phyloP scores from a whole-genome alignment of 2,888 invertebrate species.

The Luperina nickerlii region DNA sequence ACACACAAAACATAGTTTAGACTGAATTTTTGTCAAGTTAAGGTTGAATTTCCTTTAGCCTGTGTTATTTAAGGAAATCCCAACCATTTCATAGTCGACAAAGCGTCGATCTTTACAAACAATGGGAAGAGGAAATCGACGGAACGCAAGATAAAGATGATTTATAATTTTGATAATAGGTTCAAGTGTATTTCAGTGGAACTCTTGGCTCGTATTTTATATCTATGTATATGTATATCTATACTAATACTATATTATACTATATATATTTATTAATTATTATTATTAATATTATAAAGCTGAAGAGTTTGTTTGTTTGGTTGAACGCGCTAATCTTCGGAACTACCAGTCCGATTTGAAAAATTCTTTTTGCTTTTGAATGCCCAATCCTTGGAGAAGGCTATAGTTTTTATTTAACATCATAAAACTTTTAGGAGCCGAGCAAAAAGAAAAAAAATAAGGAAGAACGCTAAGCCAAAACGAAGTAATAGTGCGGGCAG shows the following conservation, averaged over 20 bases:
- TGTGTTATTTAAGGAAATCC: constrained; percentile 42
- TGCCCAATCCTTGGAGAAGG: no score
- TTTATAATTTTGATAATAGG: constrained; percentile 76
- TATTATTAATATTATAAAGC: not conserved
- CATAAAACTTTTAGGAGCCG: not conserved
- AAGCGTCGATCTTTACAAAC: constrained; percentile 66
- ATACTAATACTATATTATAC: no score
- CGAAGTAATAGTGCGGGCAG: not conserved
- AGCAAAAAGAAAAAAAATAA: not conserved
- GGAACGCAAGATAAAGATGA: constrained; percentile 79
- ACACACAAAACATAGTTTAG: not conserved
- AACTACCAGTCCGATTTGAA: no score
- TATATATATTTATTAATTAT: no score
- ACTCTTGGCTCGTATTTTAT: constrained; percentile 59
- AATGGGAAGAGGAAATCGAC: constrained; percentile 67
- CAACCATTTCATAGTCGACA: constrained; percentile 66
- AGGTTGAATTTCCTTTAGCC: constrained; percentile 18
- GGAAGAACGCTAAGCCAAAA: not conserved
- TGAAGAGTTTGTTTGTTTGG: not conserved
- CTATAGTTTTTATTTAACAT: not conserved
- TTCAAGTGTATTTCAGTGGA: constrained; percentile 66
- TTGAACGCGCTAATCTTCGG: not conserved
- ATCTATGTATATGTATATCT: not conserved
- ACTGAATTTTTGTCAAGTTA: not conserved
- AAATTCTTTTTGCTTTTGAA: no score